phyloP scores from a whole-genome alignment of 2,888 invertebrate genomes.

The Scelioninae gen. 2 region DNA sequence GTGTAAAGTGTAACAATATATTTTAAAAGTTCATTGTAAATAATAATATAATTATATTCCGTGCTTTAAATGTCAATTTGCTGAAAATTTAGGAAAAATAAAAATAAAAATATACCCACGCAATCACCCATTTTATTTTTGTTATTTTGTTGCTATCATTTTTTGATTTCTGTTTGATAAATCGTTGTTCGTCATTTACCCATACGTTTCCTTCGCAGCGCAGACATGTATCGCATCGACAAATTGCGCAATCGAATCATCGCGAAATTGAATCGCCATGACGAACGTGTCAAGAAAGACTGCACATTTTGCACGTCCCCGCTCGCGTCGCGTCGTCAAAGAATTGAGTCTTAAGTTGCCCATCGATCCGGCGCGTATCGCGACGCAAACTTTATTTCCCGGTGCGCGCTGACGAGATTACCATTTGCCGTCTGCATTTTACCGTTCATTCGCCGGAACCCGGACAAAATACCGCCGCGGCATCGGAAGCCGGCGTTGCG shows the following conservation, averaged over 20 bases:
- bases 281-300: slow-evolving; percentile 58
- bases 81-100: too few relatives aligned
- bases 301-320: slow-evolving; percentile 64
- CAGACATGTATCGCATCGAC: slow-evolving; percentile 33
- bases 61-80: too few relatives aligned
- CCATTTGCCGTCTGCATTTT: neutral
- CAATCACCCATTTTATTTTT: too few relatives aligned
- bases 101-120: too few relatives aligned
- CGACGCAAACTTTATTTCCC: neutral
- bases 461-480: too few relatives aligned
- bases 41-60: too few relatives aligned
- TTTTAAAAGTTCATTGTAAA: too few relatives aligned
- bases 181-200: slow-evolving; percentile 3
- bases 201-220: slow-evolving; percentile 12
- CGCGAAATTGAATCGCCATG: slow-evolving; percentile 51
- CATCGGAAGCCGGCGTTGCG: too few relatives aligned
- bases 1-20: too few relatives aligned
- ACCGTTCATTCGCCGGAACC: neutral
- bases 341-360: slow-evolving; percentile 57
- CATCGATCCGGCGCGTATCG: slow-evolving; percentile 60
- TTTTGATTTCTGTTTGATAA: slow-evolving; percentile 5
- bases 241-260: slow-evolving; percentile 48
- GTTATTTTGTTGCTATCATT: too few relatives aligned
- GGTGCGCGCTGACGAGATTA: too few relatives aligned
- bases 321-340: slow-evolving; percentile 43